These are phyloP conservation scores for Hemibagrus guttatus DNA, from an alignment of 2,797 vertebrate species.

Conservation along the genomic window DNA sequence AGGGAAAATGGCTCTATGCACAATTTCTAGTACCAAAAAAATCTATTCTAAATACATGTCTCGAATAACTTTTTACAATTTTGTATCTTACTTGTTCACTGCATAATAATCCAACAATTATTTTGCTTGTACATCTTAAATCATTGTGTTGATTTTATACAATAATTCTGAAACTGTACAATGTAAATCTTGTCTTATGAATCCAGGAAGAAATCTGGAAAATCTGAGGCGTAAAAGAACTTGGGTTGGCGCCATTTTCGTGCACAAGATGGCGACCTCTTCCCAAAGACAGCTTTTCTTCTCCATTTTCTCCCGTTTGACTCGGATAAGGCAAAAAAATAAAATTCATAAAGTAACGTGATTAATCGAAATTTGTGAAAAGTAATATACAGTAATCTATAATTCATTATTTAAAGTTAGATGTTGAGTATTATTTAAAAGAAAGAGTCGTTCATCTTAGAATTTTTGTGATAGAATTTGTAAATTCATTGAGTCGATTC, in stretches of 20 bases:
- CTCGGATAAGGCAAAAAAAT: too few relatives aligned
- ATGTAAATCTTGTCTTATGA: background rate
- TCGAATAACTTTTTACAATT: background rate
- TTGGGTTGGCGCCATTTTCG: background rate
- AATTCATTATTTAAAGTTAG: background rate
- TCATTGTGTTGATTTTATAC: background rate
- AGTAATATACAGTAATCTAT: background rate
- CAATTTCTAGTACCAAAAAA: background rate
- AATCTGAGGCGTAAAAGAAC: background rate
- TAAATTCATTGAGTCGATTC: background rate
- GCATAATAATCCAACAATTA: background rate
- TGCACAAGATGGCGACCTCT: slow-evolving; percentile 27
- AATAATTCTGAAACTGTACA: background rate
- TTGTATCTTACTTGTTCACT: background rate
- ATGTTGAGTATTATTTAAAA: background rate
- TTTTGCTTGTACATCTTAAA: too few relatives aligned
- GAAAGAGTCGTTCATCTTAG: background rate
- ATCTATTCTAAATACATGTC: background rate
- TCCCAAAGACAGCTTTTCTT: background rate
- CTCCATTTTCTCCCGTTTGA: background rate
- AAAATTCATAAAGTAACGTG: too few relatives aligned
- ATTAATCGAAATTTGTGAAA: background rate
- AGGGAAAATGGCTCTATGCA: too few relatives aligned
- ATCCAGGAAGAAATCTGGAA: background rate
- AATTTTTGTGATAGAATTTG: background rate